Evolutionary conservation across 2,797 vertebrate genomes (phyloP).

Genomic region (Malurus leucopterus): DNA sequence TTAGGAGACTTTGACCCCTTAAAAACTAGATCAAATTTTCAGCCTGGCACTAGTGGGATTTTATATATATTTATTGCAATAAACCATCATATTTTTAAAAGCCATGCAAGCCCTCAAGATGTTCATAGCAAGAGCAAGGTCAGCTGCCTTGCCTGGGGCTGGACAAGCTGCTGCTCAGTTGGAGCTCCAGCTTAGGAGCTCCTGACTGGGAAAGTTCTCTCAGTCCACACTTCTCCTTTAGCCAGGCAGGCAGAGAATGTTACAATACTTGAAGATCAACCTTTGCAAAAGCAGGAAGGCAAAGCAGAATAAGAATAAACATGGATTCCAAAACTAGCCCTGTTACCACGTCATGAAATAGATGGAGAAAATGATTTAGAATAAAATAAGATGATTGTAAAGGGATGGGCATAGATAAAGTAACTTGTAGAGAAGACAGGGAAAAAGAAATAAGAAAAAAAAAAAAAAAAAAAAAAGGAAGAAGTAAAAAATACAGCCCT

Average conservation of each 20-base stretch:
- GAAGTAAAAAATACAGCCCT: neutral
- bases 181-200: neutral
- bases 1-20: neutral
- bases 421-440: neutral
- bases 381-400: neutral
- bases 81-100: neutral
- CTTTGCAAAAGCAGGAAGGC: neutral
- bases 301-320: neutral
- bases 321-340: accelerated
- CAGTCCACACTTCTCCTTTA: accelerated
- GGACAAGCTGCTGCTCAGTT: neutral
- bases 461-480: neutral
- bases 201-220: neutral
- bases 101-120: neutral
- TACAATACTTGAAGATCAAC: neutral
- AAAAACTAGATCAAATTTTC: neutral
- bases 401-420: neutral
- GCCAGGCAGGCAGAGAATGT: neutral
- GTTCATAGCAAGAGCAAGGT: neutral
- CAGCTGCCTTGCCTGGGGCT: neutral
- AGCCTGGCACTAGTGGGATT: neutral
- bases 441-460: neutral
- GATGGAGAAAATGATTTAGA: neutral
- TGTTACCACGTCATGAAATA: neutral
- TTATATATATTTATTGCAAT: neutral